phyloP scores from a whole-genome alignment of 2,113 vertebrate genomes.

The Reinhardtius hippoglossoides region DNA sequence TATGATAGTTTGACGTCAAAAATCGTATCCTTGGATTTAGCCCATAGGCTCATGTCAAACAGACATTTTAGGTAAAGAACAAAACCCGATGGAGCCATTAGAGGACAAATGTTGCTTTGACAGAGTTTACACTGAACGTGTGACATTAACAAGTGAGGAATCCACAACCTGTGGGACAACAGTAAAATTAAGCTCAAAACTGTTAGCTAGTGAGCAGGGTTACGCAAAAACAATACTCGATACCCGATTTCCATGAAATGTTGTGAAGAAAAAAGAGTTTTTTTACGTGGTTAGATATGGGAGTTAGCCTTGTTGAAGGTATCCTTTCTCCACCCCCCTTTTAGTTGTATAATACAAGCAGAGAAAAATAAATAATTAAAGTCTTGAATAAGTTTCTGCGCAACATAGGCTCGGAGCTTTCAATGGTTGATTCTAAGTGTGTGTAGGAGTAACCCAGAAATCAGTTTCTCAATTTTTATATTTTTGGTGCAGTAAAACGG shows the following conservation, averaged over 20 bases:
- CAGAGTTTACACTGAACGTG: not conserved
- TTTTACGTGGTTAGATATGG: too few species aligned
- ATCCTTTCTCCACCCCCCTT: not conserved
- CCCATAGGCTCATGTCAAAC: too few species aligned
- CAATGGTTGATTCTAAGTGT: not conserved
- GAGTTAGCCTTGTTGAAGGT: too few species aligned
- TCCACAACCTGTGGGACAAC: not conserved
- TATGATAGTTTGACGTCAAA: not conserved
- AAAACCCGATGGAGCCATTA: not conserved
- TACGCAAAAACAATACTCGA: too few species aligned
- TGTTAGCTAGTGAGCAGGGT: too few species aligned
- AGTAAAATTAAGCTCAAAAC: not conserved
- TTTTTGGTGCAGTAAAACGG: not conserved
- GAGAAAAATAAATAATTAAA: not conserved
- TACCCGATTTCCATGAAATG: too few species aligned
- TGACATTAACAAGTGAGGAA: not conserved
- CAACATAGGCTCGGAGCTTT: not conserved
- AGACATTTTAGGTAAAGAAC: not conserved
- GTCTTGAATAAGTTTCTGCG: not conserved
- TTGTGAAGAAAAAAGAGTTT: too few species aligned
- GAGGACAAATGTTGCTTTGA: not conserved
- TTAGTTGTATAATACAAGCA: not conserved
- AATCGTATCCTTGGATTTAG: not conserved
- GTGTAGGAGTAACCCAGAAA: not conserved
- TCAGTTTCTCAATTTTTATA: not conserved